Base-by-base conservation (phyloP, 2,888 invertebrate genomes). In the Lycocerus yunnanus region DNA sequence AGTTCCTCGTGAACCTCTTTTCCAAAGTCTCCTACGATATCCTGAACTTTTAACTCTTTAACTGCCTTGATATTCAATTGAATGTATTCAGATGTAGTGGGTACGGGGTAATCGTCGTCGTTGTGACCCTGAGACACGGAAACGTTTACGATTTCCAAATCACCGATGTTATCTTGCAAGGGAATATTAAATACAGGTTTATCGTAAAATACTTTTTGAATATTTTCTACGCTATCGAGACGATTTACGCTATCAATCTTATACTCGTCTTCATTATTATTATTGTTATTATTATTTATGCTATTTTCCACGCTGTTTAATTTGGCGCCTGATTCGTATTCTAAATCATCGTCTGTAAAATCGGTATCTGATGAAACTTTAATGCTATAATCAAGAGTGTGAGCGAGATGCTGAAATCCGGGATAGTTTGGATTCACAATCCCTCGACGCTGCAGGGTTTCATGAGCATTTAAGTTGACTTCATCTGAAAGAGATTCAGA, bases 361-460 rank as follows among this genome's bases (percentile, higher is more conserved):
- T 88, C 88, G 58, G 87, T 86, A 75, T 88, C 88, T 63, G 88
- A 87, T 61, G 83, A 81, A 63, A 81, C 81, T 78, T 84, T 86
- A 72, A 84, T 83, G 77, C 81, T 80, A 77, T 84, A 84, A 77
- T 86, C 91, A 80, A 93, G 88, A 76, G 93, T 93, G 83, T 93
- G 92, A 15, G 94, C 94, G 82, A 94, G 89, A 86, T 94, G 94
- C 85, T 95, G 94, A 86, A 95, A 95, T 72, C 95, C 94, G 16
- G 94, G 93, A 88, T 95, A 95, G 87, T 95, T 95, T 68, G 94
- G 94, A 88, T 95, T 95, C 82, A 94, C 92, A 81, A 94, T 94
- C 79, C 94, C 94, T 80, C 93, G 89, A 71, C 91, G 91, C 83
- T 87, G 86, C 14, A 83, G 75, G 76, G 75, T 74, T 61, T 82